Conservation (phyloP, 2,888 invertebrate species). For the Gastrophysa polygoni region DNA sequence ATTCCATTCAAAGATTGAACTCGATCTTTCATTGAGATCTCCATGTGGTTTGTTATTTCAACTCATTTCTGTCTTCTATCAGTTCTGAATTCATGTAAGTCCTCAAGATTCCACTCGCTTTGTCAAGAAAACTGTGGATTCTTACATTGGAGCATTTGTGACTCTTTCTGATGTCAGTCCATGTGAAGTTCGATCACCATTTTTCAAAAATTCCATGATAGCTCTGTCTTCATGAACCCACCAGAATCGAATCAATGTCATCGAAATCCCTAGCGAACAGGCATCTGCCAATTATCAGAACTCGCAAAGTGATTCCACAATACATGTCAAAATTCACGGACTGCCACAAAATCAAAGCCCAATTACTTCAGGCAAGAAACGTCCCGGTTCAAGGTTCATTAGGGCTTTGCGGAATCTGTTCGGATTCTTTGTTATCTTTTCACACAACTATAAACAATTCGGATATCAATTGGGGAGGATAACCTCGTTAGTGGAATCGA, state of each 20-base stretch:
- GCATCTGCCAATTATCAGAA: conserved; percentile 9
- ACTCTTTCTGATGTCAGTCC: too few species aligned
- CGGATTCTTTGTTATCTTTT: conserved; percentile 13
- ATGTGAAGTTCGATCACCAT: too few species aligned
- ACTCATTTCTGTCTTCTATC: too few species aligned
- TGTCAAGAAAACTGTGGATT: too few species aligned
- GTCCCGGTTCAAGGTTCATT: conserved; percentile 4
- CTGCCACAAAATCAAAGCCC: conserved; percentile 16
- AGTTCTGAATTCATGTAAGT: too few species aligned
- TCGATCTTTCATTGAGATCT: too few species aligned
- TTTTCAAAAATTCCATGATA: too few species aligned
- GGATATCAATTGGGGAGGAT: not conserved
- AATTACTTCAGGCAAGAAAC: conserved; percentile 15
- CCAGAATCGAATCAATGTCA: conserved; percentile 10
- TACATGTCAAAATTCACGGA: conserved; percentile 21
- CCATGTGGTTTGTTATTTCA: too few species aligned
- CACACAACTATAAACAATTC: conserved; percentile 8
- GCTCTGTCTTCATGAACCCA: too few species aligned
- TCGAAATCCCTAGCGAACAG: not conserved
- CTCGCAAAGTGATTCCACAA: conserved; percentile 13
- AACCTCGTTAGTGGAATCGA: not conserved
- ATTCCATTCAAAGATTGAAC: too few species aligned
- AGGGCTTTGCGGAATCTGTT: not conserved
- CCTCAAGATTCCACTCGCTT: too few species aligned
- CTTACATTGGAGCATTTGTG: too few species aligned